Percentiles rank a stretch among this genome's conserved stretches.
Evolutionary conservation across 1,140 invertebrate genomes (phyloP).

Genomic region (Phortica variegata): DNA sequence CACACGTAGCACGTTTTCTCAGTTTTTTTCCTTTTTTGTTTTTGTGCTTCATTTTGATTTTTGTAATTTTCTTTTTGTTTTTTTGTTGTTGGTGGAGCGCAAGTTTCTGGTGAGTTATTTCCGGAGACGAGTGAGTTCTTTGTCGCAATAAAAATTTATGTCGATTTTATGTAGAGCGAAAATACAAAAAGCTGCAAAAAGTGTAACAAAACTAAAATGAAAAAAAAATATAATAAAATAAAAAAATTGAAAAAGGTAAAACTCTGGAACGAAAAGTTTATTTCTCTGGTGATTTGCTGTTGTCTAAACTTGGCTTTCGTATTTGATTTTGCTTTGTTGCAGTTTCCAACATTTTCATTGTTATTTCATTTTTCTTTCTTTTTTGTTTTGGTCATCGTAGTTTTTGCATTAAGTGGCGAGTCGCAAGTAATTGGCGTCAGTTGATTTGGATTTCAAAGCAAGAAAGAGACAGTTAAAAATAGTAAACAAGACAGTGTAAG

Average conservation of each 20-base stretch:
- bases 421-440: no score
- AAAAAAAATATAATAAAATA: slow-evolving; percentile 25
- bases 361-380: not conserved
- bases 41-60: no score
- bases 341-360: slow-evolving; percentile 45
- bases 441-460: slow-evolving; percentile 54
- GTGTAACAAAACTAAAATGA: slow-evolving; percentile 21
- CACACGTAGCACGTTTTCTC: no score
- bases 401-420: no score
- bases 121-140: slow-evolving; percentile 18
- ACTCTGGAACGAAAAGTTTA: slow-evolving; percentile 29
- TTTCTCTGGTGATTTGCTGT: slow-evolving; percentile 43
- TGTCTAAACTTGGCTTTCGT: slow-evolving; percentile 41
- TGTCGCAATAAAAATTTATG: slow-evolving; percentile 48
- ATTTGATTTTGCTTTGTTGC: slow-evolving; percentile 1
- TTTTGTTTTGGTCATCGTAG: not conserved
- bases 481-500: no score
- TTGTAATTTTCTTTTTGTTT: no score
- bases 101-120: no score
- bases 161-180: slow-evolving; percentile 36
- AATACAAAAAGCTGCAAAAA: slow-evolving; percentile 23
- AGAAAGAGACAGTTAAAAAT: slow-evolving; percentile 52
- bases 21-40: no score
- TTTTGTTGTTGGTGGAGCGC: no score
- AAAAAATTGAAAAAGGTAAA: slow-evolving; percentile 27